Base-by-base conservation (phyloP, 2,113 vertebrate species). In the Holacanthus passer region DNA sequence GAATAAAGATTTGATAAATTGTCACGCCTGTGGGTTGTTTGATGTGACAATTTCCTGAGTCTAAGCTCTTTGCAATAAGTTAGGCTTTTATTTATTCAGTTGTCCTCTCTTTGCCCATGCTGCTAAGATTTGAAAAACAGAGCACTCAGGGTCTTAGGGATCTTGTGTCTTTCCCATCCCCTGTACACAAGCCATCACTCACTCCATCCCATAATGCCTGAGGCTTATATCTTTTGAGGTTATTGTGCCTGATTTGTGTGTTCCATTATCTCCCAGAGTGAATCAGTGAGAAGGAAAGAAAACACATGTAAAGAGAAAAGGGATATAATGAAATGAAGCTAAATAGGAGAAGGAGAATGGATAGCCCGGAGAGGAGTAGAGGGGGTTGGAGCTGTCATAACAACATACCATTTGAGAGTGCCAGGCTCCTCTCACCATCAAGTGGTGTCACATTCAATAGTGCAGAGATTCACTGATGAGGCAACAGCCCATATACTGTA, bases 401-500 rank as follows among this genome's bases (percentile, higher is more conserved):
- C 92, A 93, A 78, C 84, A 80, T 84, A 77, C 87, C 86, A 81
- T 87, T 85, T 68, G 77, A 87, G 87, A 91, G 89, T 79, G 37
- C 79, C 81, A 79, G 83, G 86, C 90, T 77, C 71, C 86, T 65
- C 73, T 90, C 83, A 52, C 85, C 86, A 75, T 90, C 88, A 79
- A 92, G 83, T 85, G 85, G 81, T 94, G 94, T 94, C 92, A 88
- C 92, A 89, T 90, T 90, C 74, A 85, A 90, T 93, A 75, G 77
- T 69, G 82, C 78, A 87, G 69, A 72, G 86, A 88, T 87, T 88
- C 90, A 84, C 78, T 88, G 87, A 92, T 86, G 85, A 85, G 82
- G 87, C 86, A 89, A 84, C 89, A 86, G 78, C 79, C 83, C 82
- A 83, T 82, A 88, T 73, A 79, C 88, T 90, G 90, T 90, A 90